Evolutionary conservation across 2,113 vertebrate species (phyloP).

Genomic region (Percopsis transmontana): DNA sequence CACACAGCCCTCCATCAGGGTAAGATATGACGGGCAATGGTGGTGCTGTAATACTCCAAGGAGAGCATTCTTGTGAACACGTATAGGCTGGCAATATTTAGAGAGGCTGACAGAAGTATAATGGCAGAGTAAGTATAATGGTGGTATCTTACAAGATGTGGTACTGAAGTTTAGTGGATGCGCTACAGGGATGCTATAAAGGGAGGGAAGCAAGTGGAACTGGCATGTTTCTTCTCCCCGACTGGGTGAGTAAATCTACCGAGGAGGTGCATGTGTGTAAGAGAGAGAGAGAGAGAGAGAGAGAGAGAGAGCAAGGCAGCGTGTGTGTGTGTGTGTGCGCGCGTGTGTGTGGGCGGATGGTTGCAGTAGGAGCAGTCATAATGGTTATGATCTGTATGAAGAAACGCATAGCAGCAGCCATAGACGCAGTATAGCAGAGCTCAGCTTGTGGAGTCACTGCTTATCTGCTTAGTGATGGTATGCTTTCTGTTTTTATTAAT

Average conservation of each 20-base stretch:
- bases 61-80: conserved; percentile 32
- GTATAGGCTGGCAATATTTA: not conserved
- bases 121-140: conserved; percentile 13
- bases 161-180: conserved; percentile 61
- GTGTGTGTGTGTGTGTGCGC: conserved; percentile 1
- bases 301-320: not conserved
- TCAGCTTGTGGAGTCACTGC: conserved; percentile 47
- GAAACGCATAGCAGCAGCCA: conserved; percentile 46
- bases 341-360: conserved; percentile 53
- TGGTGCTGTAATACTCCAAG: conserved; percentile 44
- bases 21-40: conserved; percentile 46
- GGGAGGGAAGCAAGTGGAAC: conserved; percentile 53
- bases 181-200: conserved; percentile 54
- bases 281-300: not conserved
- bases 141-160: conserved; percentile 59
- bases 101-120: not conserved
- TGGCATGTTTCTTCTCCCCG: conserved; percentile 68
- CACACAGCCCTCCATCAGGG: conserved; percentile 67
- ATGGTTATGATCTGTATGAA: conserved; percentile 70
- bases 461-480: conserved; percentile 36
- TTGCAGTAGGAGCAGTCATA: conserved; percentile 67
- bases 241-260: conserved; percentile 67
- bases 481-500: conserved; percentile 12
- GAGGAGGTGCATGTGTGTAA: conserved; percentile 30
- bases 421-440: conserved; percentile 38